Conservation (phyloP, 37 sponge, comb jelly and placozoan species). For the Lycopodina hypogea region DNA sequence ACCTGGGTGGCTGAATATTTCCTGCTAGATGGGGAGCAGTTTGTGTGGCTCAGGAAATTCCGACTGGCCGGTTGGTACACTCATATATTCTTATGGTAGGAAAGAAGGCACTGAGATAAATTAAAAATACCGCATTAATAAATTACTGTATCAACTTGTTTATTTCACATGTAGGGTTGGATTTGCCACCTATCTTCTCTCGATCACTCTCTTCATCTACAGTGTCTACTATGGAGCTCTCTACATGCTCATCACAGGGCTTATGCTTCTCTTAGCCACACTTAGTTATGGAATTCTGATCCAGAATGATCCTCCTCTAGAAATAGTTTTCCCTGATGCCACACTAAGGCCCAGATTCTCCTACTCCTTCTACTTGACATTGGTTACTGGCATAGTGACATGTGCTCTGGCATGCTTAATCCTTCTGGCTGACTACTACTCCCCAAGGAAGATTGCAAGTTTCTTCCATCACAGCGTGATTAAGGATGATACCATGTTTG, state of each 20-base stretch:
- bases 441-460: conserved; percentile 13
- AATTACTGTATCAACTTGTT: not conserved
- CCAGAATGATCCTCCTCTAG: conserved; percentile 36
- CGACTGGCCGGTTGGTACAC: conserved; percentile 81
- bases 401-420: not conserved
- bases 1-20: conserved; percentile 63
- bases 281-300: conserved; percentile 31
- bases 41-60: conserved; percentile 79
- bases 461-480: conserved; percentile 37
- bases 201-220: conserved; percentile 35
- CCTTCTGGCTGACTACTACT: not conserved
- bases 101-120: not conserved
- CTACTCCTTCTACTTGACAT: conserved; percentile 40
- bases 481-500: conserved; percentile 18
- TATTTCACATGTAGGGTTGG: conserved; percentile 19
- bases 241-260: conserved; percentile 39
- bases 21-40: conserved; percentile 63
- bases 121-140: not conserved
- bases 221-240: conserved; percentile 28
- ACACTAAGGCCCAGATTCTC: conserved; percentile 28
- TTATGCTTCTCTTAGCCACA: conserved; percentile 31
- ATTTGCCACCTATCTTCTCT: conserved; percentile 37
- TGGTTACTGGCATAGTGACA: conserved; percentile 44
- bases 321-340: conserved; percentile 48
- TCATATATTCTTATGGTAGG: conserved; percentile 73